These are phyloP conservation scores for Cataglyphis livida DNA, from an alignment of 2,888 invertebrate species.

Conservation along the genomic window DNA sequence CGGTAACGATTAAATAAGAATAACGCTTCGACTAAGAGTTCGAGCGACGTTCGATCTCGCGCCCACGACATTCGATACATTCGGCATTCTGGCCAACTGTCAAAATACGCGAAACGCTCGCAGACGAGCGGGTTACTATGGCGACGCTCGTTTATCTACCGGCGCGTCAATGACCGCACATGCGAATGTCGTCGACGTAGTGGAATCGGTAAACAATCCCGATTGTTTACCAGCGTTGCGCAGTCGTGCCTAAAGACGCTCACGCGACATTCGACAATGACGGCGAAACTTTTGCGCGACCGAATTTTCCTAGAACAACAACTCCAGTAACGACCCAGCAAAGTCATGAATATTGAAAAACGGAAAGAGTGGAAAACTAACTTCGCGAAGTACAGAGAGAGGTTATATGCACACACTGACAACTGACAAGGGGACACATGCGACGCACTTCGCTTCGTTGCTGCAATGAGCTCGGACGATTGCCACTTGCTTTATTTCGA, in stretches of 20 bases:
- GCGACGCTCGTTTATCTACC: slow-evolving; percentile 56
- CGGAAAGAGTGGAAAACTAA: slow-evolving; percentile 26
- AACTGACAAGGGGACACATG: slow-evolving; percentile 31
- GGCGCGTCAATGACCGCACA: slow-evolving; percentile 54
- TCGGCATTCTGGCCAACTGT: slow-evolving; percentile 51
- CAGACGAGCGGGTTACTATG: slow-evolving; percentile 56
- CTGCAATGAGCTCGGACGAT: slow-evolving; percentile 14
- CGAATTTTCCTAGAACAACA: not conserved
- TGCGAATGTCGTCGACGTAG: not conserved
- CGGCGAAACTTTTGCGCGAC: not conserved
- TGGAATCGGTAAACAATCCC: slow-evolving; percentile 47
- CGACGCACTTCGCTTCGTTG: slow-evolving; percentile 41
- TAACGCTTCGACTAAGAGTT: not conserved
- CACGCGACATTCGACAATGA: not conserved
- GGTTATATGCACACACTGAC: slow-evolving; percentile 65
- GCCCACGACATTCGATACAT: slow-evolving; percentile 27
- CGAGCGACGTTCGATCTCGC: slow-evolving; percentile 38
- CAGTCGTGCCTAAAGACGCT: not conserved
- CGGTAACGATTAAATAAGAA: not conserved
- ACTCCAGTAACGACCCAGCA: not conserved
- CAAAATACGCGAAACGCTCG: slow-evolving; percentile 58
- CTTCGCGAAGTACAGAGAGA: slow-evolving; percentile 57
- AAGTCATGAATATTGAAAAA: not conserved
- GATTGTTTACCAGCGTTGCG: slow-evolving; percentile 28
- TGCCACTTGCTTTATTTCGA: not conserved